Base-by-base conservation (phyloP, 2,888 invertebrate genomes). In the Ormyrus labotus region DNA sequence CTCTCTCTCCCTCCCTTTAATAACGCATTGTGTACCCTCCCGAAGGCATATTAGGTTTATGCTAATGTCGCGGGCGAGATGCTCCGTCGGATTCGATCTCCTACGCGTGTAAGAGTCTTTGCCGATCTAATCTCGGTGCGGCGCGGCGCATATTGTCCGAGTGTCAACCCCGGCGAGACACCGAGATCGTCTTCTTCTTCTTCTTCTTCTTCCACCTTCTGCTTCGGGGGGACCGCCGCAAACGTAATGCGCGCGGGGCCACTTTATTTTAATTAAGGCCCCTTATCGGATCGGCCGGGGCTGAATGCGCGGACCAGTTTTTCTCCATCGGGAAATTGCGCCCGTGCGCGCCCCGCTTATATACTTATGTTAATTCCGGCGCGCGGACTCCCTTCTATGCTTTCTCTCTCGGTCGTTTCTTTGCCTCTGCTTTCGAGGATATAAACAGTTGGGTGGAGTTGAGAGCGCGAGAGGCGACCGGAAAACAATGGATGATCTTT, bases 31-130 rank as follows among this genome's bases (percentile, higher is more conserved):
- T 90, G 86, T 87, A 61, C 57, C 51, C 60, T 67, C 85, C 84
- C 78, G 85, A 34, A 4, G 88, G 88, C 89, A 88, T 90, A 90
- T 90, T 90, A 90, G 90, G 87, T 90, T 90, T 90, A 90, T 90
- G 89, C 89, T 89, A 90, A 90, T 90, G 83, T 80, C 85, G 80
- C 34, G 34, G 34, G 4, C 2, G 85, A 85, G 87, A 87, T 85
- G 86, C 87, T 83, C 84, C 76, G 69, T 34, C 2, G 34, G 34
- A 76, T 76, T 76, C 69, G 69, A 69, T 71, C 72, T 72, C 50
- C 61, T 64, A 6, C 19, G 48, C 60, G 48, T 34, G 58, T 47
- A n/a, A 34, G 34, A 34, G 34, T 11, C 58, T 13, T n/a, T 58
- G 6, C 58, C 58, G 87, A 88, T 89, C 84, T 85, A 85, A 88